Base-by-base conservation (phyloP, 2,113 vertebrate species). In the Platanista minor region DNA sequence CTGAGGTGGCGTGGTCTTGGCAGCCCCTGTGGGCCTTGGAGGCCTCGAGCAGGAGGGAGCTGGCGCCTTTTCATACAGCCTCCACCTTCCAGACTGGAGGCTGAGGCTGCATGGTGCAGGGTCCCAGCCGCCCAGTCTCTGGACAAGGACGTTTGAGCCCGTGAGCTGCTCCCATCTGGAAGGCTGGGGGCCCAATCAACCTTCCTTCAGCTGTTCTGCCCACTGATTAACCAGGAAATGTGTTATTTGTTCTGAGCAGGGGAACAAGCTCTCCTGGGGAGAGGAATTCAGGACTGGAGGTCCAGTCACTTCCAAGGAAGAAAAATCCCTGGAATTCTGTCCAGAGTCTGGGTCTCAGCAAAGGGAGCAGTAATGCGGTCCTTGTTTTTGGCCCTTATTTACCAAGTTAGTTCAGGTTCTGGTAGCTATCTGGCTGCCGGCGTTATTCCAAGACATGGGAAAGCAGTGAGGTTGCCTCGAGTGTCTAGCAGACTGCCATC, bases 391-490 rank as follows among this genome's bases (percentile, higher is more conserved):
- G 91, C 94, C 85, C 92, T 97, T 98, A 96, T 98, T 98, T 98
- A 98, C 86, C 92, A 94, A 23, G 88, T 97, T 98, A 98, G 98
- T 98, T 98, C 97, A 87, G 98, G 98, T 98, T 98, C 97, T 97
- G 8, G 49, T 98, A 97, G 98, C 97, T 97, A 97, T 95, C 54
- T 98, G 96, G 97, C 97, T 94, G 52, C 96, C 95, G 97, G 96
- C 96, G 95, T 97, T 98, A 98, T 98, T 97, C 98, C 97, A 97
- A 75, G 98, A 97, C 98, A 98, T 97, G 91, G 98, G 97, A 98
- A 98, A 98, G 89, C 92, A 98, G 98, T 98, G 98, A 98, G 97
- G 78, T 97, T 78, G 39, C 11, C 25, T 71, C 5, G 11, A 33
- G n/a, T 54, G 69, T 93, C 78, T 86, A 93, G 89, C 69, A 75